A percentile compares a stretch with the other conserved stretches of the same genome.
phyloP scores from a whole-genome alignment of 92 coral and sea anemone genomes.

The Heteractis magnifica region DNA sequence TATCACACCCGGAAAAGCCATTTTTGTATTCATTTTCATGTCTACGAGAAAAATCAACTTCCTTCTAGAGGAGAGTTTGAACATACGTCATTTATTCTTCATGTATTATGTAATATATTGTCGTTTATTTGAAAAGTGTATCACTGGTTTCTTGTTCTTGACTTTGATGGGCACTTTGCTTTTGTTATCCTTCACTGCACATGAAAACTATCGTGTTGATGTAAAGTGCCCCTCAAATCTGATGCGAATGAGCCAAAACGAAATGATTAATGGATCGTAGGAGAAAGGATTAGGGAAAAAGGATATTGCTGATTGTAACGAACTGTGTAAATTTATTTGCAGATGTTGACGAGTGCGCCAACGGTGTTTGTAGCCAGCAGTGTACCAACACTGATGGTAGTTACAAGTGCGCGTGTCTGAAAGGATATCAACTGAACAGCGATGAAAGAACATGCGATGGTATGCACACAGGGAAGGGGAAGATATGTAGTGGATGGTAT shows the following conservation, averaged over 20 bases:
- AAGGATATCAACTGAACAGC: slow-evolving; percentile 70
- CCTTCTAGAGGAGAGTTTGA: no score
- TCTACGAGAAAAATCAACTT: no score
- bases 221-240: no score
- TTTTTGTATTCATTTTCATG: neutral
- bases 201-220: no score
- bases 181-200: neutral
- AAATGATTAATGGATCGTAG: no score
- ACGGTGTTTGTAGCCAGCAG: slow-evolving; percentile 66
- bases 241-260: no score
- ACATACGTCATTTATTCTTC: no score
- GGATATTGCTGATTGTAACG: neutral
- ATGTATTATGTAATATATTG: no score
- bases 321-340: neutral
- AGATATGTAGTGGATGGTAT: neutral
- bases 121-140: no score
- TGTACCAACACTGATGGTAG: slow-evolving; percentile 79
- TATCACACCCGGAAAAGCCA: neutral
- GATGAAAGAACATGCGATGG: slow-evolving; percentile 73
- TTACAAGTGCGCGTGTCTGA: slow-evolving; percentile 76
- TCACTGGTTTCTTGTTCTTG: no score
- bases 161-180: no score
- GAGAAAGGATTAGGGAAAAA: neutral
- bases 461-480: slow-evolving; percentile 12
- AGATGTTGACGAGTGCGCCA: slow-evolving; percentile 86